Conservation (phyloP, 2,888 invertebrate genomes). For the Acanthacorydalis orientalis region DNA sequence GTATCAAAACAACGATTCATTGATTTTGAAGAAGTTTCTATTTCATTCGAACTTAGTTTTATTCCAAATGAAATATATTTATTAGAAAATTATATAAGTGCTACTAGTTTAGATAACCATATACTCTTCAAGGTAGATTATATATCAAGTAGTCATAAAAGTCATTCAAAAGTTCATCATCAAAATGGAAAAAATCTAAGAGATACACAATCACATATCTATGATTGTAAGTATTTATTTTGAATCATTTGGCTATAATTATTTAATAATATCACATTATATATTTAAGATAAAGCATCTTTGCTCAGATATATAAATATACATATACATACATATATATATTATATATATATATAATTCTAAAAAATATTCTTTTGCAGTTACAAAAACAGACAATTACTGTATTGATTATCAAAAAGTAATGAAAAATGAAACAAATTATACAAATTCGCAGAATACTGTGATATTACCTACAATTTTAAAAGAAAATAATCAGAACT, state of each 20-base stretch:
- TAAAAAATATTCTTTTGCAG: background rate
- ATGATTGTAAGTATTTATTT: background rate
- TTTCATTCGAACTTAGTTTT: slow-evolving; percentile 47
- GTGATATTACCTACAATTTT: slow-evolving; percentile 25
- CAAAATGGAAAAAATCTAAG: background rate
- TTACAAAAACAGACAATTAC: background rate
- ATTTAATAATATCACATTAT: no score
- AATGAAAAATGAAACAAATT: slow-evolving; percentile 17
- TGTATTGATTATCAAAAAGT: slow-evolving; percentile 21
- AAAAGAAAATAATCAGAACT: slow-evolving; percentile 24
- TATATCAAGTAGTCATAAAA: background rate
- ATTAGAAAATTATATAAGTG: slow-evolving; percentile 50
- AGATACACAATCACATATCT: background rate
- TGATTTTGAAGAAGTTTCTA: slow-evolving; percentile 49
- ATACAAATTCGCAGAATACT: slow-evolving; percentile 18
- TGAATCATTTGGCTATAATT: no score
- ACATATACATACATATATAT: slow-evolving; percentile 28
- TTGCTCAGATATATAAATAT: no score
- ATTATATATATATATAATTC: slow-evolving; percentile 1
- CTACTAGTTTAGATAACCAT: slow-evolving; percentile 39
- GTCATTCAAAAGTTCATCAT: background rate
- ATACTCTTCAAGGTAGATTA: slow-evolving; percentile 35
- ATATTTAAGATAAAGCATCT: no score
- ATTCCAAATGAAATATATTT: slow-evolving; percentile 38
- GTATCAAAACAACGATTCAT: slow-evolving; percentile 48